Evolutionary conservation across 2,113 vertebrate genomes (phyloP).

Genomic region (Chaenogobius annularis): DNA sequence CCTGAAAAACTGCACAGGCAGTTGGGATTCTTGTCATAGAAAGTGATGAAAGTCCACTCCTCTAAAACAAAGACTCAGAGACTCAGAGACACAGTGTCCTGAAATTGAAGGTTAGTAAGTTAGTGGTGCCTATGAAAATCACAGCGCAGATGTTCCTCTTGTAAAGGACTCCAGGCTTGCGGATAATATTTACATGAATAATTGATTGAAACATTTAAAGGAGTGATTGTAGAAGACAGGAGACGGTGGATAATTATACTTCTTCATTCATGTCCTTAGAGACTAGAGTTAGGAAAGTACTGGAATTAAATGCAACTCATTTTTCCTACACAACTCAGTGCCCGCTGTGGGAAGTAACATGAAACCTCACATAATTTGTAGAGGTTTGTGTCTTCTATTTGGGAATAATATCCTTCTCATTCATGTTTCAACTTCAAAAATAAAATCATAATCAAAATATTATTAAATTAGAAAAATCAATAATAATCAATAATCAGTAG

Average conservation of each 20-base stretch:
- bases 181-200: constrained; percentile 68
- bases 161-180: constrained; percentile 42
- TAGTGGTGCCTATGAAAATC: constrained; percentile 39
- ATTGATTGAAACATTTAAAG: constrained; percentile 42
- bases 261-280: constrained; percentile 40
- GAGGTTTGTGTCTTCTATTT: neutral
- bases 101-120: constrained; percentile 32
- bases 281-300: constrained; percentile 49
- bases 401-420: neutral
- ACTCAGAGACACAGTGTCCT: constrained; percentile 13
- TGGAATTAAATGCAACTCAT: constrained; percentile 54
- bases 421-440: neutral
- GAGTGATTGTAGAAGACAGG: constrained; percentile 29
- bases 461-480: no score
- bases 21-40: constrained; percentile 2
- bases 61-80: constrained; percentile 2
- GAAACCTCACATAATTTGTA: neutral
- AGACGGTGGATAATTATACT: constrained; percentile 45
- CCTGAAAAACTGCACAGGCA: constrained; percentile 12
- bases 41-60: constrained; percentile 10
- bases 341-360: neutral
- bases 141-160: constrained; percentile 28
- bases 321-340: constrained; percentile 22
- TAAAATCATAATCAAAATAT: neutral
- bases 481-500: neutral